Percentiles rank a stretch among this genome's conserved stretches.
Evolutionary conservation across 2,888 invertebrate genomes (phyloP).

Genomic region (Parnassius smintheus): DNA sequence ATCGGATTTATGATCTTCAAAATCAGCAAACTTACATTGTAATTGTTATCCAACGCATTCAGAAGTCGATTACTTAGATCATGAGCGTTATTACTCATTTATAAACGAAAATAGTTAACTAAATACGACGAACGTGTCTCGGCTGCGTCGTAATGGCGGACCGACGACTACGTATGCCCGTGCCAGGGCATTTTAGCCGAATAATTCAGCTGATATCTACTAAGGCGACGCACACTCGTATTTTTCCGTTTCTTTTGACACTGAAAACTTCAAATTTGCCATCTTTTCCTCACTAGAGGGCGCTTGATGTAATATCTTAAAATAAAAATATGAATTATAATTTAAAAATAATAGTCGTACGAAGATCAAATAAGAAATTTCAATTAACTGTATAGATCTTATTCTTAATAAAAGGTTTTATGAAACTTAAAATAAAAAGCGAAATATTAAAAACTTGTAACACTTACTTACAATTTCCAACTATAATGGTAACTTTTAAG

Average conservation of each 20-base stretch:
- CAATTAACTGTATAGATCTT: too few species aligned
- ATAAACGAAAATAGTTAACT: constrained; percentile 83
- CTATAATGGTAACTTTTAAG: constrained; percentile 1
- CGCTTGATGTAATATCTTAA: constrained; percentile 28
- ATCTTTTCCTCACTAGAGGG: constrained; percentile 51
- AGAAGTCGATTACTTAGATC: constrained; percentile 98
- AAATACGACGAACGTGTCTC: constrained; percentile 82
- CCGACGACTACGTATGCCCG: constrained; percentile 82
- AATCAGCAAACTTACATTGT: constrained; percentile 94
- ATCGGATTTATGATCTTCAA: constrained; percentile 66
- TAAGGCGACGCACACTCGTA: constrained; percentile 79
- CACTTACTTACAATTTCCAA: constrained; percentile 2
- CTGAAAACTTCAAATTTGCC: constrained; percentile 50
- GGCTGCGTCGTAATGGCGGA: constrained; percentile 82
- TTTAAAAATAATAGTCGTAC: background rate
- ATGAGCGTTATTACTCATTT: constrained; percentile 91
- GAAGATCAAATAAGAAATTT: too few species aligned
- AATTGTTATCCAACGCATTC: constrained; percentile 97
- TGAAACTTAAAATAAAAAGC: background rate
- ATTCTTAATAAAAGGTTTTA: background rate
- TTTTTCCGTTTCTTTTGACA: constrained; percentile 81
- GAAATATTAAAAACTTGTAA: constrained; percentile 1
- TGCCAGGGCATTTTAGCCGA: constrained; percentile 82
- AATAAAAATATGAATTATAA: background rate
- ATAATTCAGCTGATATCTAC: constrained; percentile 82